These are phyloP conservation scores for Forficula auricularia DNA, from an alignment of 1,140 invertebrate species.

Conservation along the genomic window DNA sequence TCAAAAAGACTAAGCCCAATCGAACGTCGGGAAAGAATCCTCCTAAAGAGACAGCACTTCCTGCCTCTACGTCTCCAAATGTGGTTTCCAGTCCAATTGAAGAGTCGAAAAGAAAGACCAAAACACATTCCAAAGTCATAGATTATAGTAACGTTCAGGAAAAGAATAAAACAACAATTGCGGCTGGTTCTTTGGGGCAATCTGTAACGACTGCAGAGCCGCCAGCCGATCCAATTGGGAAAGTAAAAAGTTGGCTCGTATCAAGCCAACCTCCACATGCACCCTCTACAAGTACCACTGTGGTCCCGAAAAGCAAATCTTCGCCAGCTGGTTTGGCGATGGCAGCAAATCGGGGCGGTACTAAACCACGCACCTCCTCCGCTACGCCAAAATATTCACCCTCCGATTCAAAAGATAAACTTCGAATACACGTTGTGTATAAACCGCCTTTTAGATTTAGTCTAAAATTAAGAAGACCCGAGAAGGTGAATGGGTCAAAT, in stretches of 20 bases:
- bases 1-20: too few relatives aligned
- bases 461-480: conserved; percentile 41
- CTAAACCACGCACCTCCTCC: conserved; percentile 37
- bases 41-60: conserved; percentile 10
- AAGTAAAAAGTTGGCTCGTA: conserved; percentile 67
- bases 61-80: too few relatives aligned
- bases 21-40: too few relatives aligned
- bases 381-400: conserved; percentile 38
- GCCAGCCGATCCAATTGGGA: conserved; percentile 52
- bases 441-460: conserved; percentile 72
- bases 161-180: conserved; percentile 18
- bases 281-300: not conserved
- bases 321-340: conserved; percentile 6
- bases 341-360: not conserved
- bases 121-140: conserved; percentile 41
- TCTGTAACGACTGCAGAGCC: conserved; percentile 20
- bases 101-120: conserved; percentile 32
- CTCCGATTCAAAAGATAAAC: conserved; percentile 36
- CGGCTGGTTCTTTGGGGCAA: conserved; percentile 18
- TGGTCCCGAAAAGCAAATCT: conserved; percentile 12
- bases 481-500: conserved; percentile 1
- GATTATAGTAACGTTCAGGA: conserved; percentile 49
- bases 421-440: conserved; percentile 63
- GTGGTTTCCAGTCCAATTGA: not conserved
- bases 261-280: conserved; percentile 36